phyloP scores from a whole-genome alignment of 2,797 vertebrate species.

The Sarcophilus harrisii region DNA sequence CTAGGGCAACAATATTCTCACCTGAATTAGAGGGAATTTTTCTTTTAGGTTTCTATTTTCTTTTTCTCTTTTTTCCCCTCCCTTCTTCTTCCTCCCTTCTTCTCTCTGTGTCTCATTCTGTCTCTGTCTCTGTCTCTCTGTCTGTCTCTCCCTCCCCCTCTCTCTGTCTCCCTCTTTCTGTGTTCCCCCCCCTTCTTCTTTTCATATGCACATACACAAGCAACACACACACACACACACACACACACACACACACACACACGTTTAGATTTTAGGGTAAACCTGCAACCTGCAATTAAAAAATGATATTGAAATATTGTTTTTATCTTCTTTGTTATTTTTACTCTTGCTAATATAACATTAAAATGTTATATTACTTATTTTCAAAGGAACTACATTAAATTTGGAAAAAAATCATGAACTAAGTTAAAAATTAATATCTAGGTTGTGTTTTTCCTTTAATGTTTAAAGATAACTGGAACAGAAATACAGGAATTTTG shows the following conservation, averaged over 20 bases:
- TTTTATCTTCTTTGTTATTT: neutral
- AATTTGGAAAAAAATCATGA: conserved; percentile 12
- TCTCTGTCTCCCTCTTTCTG: no score
- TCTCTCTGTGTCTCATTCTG: no score
- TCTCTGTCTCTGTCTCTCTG: no score
- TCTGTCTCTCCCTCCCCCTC: no score
- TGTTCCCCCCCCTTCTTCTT: no score
- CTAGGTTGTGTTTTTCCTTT: conserved; percentile 3
- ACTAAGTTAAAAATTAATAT: conserved; percentile 34
- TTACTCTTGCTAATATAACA: neutral
- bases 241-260: no score
- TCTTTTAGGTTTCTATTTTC: conserved; percentile 20
- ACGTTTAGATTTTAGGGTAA: no score
- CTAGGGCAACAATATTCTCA: conserved; percentile 28
- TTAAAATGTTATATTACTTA: neutral
- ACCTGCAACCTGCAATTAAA: neutral
- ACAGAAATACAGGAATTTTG: conserved; percentile 12
- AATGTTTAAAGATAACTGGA: conserved; percentile 15
- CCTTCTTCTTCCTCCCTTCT: no score
- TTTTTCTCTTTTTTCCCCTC: neutral
- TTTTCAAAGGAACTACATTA: neutral
- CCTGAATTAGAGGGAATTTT: conserved; percentile 11
- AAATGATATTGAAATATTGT: neutral
- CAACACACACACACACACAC: no score
- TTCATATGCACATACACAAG: no score